Evolutionary conservation across 2,888 invertebrate species (phyloP).

Genomic region (Drosophila cognata): DNA sequence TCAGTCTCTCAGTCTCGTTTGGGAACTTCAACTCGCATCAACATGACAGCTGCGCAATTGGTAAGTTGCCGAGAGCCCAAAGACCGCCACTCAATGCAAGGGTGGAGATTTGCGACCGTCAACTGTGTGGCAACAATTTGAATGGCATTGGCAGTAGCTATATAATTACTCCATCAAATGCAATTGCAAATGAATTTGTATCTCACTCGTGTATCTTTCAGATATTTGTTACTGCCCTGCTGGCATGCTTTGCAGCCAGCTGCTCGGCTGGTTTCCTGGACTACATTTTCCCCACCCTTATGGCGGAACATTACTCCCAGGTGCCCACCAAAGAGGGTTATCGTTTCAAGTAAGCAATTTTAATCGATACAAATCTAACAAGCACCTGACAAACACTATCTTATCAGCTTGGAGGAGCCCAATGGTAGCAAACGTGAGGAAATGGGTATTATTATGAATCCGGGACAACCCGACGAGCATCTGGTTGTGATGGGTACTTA

Average conservation of each 20-base stretch:
- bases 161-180: conserved; percentile 23
- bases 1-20: conserved; percentile 81
- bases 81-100: too few relatives aligned
- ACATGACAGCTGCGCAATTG: conserved; percentile 79
- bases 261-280: conserved; percentile 77
- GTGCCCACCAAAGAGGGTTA: conserved; percentile 82
- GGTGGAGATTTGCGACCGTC: conserved; percentile 5
- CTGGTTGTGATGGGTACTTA: conserved; percentile 84
- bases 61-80: conserved; percentile 58
- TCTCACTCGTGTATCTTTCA: conserved; percentile 30
- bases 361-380: neutral
- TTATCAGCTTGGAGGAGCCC: conserved; percentile 75
- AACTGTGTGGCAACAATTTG: conserved; percentile 24
- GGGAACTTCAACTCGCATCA: conserved; percentile 75
- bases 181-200: conserved; percentile 12
- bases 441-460: conserved; percentile 83
- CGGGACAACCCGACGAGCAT: conserved; percentile 82
- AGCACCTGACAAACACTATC: neutral
- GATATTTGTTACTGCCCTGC: conserved; percentile 69
- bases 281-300: conserved; percentile 69
- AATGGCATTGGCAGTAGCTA: conserved; percentile 29
- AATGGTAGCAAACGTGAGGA: conserved; percentile 84
- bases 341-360: conserved; percentile 76
- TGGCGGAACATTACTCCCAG: conserved; percentile 75
- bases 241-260: conserved; percentile 66